Conservation (phyloP, 2,888 invertebrate genomes). For the Mechanitis mazaeus region DNA sequence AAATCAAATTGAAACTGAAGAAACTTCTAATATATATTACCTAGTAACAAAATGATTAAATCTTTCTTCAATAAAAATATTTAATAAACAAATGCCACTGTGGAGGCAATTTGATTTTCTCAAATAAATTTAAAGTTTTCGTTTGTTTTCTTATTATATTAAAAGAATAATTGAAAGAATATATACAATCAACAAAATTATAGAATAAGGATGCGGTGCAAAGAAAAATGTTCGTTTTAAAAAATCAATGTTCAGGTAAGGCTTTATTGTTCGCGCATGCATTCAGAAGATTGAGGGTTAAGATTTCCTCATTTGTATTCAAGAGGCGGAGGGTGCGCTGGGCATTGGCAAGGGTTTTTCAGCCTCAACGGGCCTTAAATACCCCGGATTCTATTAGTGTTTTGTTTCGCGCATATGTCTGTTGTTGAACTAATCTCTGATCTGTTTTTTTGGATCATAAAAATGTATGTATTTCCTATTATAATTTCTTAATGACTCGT, state of each 20-base stretch:
- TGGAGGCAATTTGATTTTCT: too few species aligned
- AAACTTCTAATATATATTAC: too few species aligned
- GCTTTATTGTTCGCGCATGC: conserved; percentile 50
- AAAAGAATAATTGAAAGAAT: too few species aligned
- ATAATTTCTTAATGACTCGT: too few species aligned
- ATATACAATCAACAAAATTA: not conserved
- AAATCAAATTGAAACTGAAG: too few species aligned
- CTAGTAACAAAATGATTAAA: too few species aligned
- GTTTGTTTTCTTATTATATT: too few species aligned
- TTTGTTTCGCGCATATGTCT: conserved; percentile 27
- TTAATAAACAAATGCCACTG: too few species aligned
- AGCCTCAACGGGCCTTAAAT: conserved; percentile 50
- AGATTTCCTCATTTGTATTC: conserved; percentile 67
- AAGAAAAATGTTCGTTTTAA: conserved; percentile 34
- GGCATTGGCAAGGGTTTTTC: conserved; percentile 43
- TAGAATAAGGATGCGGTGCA: conserved; percentile 15
- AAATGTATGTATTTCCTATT: too few species aligned
- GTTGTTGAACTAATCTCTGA: conserved; percentile 15
- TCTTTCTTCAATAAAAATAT: too few species aligned
- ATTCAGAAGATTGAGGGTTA: conserved; percentile 62
- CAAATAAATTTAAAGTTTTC: too few species aligned
- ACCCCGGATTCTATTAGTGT: conserved; percentile 56
- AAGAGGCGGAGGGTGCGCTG: conserved; percentile 38
- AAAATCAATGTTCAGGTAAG: conserved; percentile 60
- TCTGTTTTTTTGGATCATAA: conserved; percentile 11